Conservation (phyloP, 2,113 vertebrate species). For the Propithecus coquereli region DNA sequence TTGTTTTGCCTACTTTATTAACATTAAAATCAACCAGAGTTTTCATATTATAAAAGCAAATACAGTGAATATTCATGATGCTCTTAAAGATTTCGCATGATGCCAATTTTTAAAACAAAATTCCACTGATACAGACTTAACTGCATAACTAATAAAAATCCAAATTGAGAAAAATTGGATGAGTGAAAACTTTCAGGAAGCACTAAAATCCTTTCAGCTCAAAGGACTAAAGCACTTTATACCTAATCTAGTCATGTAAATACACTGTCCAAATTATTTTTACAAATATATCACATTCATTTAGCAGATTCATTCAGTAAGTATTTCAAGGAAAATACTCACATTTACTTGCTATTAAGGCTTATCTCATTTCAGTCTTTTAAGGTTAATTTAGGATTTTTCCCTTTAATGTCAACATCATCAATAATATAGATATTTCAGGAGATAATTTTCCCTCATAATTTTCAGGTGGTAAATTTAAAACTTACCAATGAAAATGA, state of each 20-base stretch:
- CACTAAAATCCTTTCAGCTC: background rate
- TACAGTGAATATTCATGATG: constrained; percentile 26
- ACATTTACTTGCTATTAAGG: background rate
- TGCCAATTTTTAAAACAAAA: constrained; percentile 30
- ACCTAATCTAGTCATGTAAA: background rate
- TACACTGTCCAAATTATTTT: background rate
- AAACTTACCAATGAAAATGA: background rate
- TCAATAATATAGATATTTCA: background rate
- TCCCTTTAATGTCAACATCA: background rate
- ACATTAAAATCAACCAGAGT: constrained; percentile 13
- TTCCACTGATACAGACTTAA: background rate
- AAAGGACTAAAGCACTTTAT: background rate
- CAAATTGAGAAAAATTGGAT: background rate
- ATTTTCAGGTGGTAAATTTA: constrained; percentile 34
- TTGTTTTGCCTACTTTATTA: constrained; percentile 38
- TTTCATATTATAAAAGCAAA: background rate
- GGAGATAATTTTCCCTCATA: constrained; percentile 22
- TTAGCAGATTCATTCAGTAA: background rate
- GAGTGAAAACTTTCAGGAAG: background rate
- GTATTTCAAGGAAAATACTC: background rate
- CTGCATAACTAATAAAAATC: background rate
- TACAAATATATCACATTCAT: background rate
- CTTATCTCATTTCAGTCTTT: constrained; percentile 27
- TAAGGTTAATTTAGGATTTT: background rate
- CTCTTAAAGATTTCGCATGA: background rate